Conservation (phyloP, 1,140 invertebrate species). For the Acromyrmex charruanus region DNA sequence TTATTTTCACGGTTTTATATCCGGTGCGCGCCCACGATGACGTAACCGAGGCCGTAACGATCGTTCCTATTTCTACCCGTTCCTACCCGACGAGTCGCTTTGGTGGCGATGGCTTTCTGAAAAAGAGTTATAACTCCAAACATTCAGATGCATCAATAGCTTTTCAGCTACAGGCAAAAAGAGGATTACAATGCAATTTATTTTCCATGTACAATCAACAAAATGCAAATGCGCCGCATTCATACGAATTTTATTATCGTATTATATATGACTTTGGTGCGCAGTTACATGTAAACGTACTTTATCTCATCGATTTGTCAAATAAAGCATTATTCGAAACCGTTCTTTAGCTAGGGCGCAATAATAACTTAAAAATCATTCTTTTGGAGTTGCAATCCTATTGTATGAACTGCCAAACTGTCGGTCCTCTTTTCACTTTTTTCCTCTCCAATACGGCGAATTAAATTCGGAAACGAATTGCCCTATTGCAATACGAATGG, state of each 20-base stretch:
- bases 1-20: slow-evolving; percentile 49
- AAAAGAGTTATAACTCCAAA: slow-evolving; percentile 50
- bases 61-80: slow-evolving; percentile 14
- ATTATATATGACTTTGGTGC: slow-evolving; percentile 10
- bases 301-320: slow-evolving; percentile 1
- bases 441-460: slow-evolving; percentile 48
- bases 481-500: slow-evolving; percentile 28
- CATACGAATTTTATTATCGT: slow-evolving; percentile 19
- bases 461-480: slow-evolving; percentile 66
- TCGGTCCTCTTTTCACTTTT: slow-evolving; percentile 26
- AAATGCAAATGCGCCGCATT: slow-evolving; percentile 45
- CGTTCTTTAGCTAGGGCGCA: neutral
- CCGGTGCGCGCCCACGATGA: slow-evolving; percentile 18
- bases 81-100: neutral
- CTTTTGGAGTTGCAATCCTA: neutral
- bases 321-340: slow-evolving; percentile 21
- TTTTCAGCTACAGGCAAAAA: slow-evolving; percentile 26
- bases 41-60: slow-evolving; percentile 45
- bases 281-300: neutral
- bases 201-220: slow-evolving; percentile 25
- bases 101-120: slow-evolving; percentile 8
- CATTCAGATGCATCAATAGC: slow-evolving; percentile 31
- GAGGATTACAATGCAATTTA: slow-evolving; percentile 48
- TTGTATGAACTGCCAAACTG: slow-evolving; percentile 32
- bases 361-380: slow-evolving; percentile 29